Percentiles rank a stretch among this genome's conserved stretches.
Evolutionary conservation across 1,140 invertebrate genomes (phyloP).

Genomic region (Tetraneura akinire): DNA sequence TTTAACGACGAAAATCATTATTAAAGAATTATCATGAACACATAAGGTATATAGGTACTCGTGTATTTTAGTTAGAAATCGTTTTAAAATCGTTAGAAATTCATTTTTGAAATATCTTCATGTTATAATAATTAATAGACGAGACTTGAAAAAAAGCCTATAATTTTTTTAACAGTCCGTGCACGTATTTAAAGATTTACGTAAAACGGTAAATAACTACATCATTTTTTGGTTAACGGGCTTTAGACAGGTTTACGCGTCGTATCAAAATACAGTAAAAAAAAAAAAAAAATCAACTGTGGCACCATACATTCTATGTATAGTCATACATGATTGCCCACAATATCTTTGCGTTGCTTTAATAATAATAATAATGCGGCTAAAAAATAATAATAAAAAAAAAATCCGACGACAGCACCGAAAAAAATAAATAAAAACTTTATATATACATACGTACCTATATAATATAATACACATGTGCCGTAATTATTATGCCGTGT

Average conservation of each 20-base stretch:
- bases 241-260: background rate
- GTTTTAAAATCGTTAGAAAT: too few relatives aligned
- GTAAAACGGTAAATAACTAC: background rate
- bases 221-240: conserved; percentile 2
- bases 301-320: background rate
- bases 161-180: background rate
- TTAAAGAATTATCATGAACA: background rate
- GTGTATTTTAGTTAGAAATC: background rate
- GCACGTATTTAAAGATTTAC: background rate
- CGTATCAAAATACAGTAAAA: background rate
- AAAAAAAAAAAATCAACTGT: background rate
- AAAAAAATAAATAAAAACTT: background rate
- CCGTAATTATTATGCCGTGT: conserved; percentile 33
- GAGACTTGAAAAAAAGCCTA: background rate
- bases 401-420: background rate
- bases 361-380: background rate
- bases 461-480: conserved; percentile 18
- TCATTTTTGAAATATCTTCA: background rate
- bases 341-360: conserved; percentile 2
- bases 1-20: background rate
- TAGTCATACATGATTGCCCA: conserved; percentile 18
- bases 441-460: background rate
- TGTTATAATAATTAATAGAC: background rate
- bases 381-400: background rate
- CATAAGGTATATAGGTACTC: background rate